Evolutionary conservation across 2,888 invertebrate genomes (phyloP), one percentile per base, ranked within the genome.

Genomic region (Euzophera pinguis): DNA sequence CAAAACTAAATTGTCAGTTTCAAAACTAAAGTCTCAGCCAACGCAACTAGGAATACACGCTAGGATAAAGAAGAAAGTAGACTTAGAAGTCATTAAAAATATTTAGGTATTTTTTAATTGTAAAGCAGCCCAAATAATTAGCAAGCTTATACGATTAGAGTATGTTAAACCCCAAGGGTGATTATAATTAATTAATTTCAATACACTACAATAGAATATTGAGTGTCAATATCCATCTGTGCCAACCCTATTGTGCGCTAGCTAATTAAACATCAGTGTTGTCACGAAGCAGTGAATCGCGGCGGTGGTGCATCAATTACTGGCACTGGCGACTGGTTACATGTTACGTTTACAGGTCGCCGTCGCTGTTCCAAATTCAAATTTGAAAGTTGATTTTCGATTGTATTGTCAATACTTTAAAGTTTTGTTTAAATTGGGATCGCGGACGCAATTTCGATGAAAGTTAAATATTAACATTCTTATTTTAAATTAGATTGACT

Each of bases 221-320:
- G 13, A 13, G 13, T 38, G 38, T 38, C 38, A 38, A n/a, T 22
- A 22, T 22, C 22, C n/a, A 22, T 22, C 5, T 22, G 35, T n/a
- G 38, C 13, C 54, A 58, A 22, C 56, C 55, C 53, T 54, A 52
- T 49, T 37, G 42, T 38, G 38, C 37, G 47, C 7, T 53, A 16
- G 42, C 54, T 60, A 58, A 60, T 60, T 58, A 58, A 57, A 41
- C 53, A 52, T 50, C 53, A 53, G 50, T 50, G 60, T 53, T 38
- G 47, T 47, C 41, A 22, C 22, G 1, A 10, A 17, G 41, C 41
- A n/a, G 10, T 10, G 22, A 5, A 17, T 41, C 41, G 41, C 41
- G 9, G 9, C 16, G 53, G 54, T 57, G 53, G 54, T 57, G 54
- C 59, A 59, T 59, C 57, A 51, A 54, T 54, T 51, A 55, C 42